Conservation (phyloP, 2,888 invertebrate genomes). For the Synanthedon myopaeformis region DNA sequence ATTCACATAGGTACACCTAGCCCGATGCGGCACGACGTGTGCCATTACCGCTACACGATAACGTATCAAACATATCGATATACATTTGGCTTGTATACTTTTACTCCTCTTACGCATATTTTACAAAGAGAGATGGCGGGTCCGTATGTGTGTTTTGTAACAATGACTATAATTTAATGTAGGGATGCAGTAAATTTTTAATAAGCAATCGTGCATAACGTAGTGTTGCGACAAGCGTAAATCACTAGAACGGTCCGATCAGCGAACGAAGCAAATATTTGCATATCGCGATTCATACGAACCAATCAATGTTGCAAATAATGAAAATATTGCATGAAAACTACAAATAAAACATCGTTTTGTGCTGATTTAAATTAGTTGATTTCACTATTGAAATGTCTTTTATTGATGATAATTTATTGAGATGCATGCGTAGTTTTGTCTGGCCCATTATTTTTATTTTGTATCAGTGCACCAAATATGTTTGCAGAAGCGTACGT, state of each 20-base stretch:
- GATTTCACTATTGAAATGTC: neutral
- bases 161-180: constrained; percentile 1
- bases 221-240: constrained; percentile 51
- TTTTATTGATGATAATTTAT: too few species aligned
- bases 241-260: constrained; percentile 43
- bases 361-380: neutral
- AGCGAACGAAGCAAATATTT: constrained; percentile 60
- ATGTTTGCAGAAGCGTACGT: too few species aligned
- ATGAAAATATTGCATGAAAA: constrained; percentile 57
- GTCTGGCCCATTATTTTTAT: too few species aligned
- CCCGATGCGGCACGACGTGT: neutral
- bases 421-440: too few species aligned
- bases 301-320: constrained; percentile 69
- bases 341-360: constrained; percentile 38
- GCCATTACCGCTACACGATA: neutral
- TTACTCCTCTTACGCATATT: too few species aligned
- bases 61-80: too few species aligned
- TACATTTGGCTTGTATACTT: too few species aligned
- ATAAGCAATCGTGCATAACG: constrained; percentile 61
- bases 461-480: too few species aligned
- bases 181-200: constrained; percentile 49
- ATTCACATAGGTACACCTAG: constrained; percentile 11
- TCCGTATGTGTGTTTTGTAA: neutral
- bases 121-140: too few species aligned
- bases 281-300: constrained; percentile 66